Evolutionary conservation across 64 coral and sea anemone genomes (phyloP), one percentile per base, ranked within the genome.

Genomic region (Montipora capricornis): DNA sequence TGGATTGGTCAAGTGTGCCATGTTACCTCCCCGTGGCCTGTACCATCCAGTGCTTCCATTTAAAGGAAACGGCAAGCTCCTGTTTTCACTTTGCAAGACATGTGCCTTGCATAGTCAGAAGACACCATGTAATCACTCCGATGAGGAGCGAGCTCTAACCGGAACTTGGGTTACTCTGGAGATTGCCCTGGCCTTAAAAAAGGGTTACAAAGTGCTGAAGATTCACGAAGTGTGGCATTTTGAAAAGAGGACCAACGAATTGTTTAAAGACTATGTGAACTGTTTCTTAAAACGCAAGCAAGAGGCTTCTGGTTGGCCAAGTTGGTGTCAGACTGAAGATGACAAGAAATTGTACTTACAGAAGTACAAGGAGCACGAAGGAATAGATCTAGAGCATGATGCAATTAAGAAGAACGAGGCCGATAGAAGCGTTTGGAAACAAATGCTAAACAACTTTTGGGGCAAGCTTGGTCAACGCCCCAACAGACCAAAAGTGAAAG

Each of bases 181-280:
- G 47, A 3, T 92, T 4, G 58, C n/a, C 6, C 82, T 89, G 78
- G 93, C 93, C n/a, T 13, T 94, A 8, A 45, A 49, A 5, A 7
- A 52, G 22, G 91, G 91, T 1, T 93, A 93, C 26, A 22, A 67
- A 13, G 78, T 94, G 5, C 1, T 69, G 6, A 46, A 49, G 10
- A 16, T 94, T 5, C 17, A 94, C 66, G 77, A 94, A 60, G 67
- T 94, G 1, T 94, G 86, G 93, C 86, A 94, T 24, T 94, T 89
- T 47, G 20, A 15, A 19, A 4, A 93, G 67, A 67, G 53, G 10
- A 73, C 50, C 5, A 22, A 53, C n/a, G 52, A 88, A 15, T 55
- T 94, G 2, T 88, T 89, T 19, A 3, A 61, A 29, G 17, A 37
- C 3, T 94, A 94, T 44, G 71, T 89, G 20, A 19, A 80, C 14